Evolutionary conservation across 1,140 invertebrate genomes (phyloP), one percentile per base, ranked within the genome.

Genomic region (Potamilus streckersoni): DNA sequence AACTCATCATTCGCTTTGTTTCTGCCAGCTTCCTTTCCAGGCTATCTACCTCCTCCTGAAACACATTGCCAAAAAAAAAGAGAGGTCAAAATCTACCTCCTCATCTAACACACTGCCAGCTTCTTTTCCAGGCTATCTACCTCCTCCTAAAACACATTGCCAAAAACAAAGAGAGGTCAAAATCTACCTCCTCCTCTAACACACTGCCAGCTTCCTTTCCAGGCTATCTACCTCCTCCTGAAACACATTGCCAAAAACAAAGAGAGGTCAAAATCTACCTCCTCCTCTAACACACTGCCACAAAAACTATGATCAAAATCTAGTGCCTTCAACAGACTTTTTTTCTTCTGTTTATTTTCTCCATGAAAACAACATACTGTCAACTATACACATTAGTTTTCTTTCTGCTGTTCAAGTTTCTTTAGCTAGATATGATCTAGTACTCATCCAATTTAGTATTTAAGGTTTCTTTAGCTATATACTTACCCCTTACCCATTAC

Each of bases 211-310:
- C 23, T 78, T 80, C 19, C 61, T 71, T 31, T 83, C 75, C 15
- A 86, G 78, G 38, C 68, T 73, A 16, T 73, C 63, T 23, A 84
- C 79, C 23, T 85, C 82, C 62, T 80, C 81, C 74, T 84, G 73
- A 23, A 74, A 60, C 27, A 68, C 27, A n/a, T 31, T 31, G 12
- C 14, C 20, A 68, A 15, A 20, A 6, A 64, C 62, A n/a, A n/a
- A 31, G 2, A 64, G 23, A 62, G 4, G 16, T 62, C 60, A 62
- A 62, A 62, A 62, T 62, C 8, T 23, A 19, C 23, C 6, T 31
- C 2, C 27, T 31, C 27, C 2, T 31, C 27, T 31, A 31, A 31
- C 27, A 31, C 27, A 31, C 4, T 31, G 27, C 27, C 27, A 31
- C 2, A 61, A 61, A 61, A 20, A 20, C 20, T 2, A 2, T 17